These are phyloP conservation scores for Galemys pyrenaicus DNA, from an alignment of 2,113 vertebrate genomes.

Conservation along the genomic window DNA sequence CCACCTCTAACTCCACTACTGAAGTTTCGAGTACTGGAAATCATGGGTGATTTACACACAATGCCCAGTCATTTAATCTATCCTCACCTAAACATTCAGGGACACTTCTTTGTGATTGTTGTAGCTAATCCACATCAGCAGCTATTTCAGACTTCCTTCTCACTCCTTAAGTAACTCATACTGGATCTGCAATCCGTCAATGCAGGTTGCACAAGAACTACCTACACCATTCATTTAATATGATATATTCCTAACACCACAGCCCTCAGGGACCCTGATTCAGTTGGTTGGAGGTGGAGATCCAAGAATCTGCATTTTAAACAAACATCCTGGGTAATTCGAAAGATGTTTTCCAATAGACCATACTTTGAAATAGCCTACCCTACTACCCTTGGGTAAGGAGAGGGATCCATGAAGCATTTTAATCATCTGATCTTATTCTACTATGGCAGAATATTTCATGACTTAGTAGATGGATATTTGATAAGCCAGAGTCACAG, in stretches of 20 bases:
- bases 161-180: neutral
- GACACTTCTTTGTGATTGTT: neutral
- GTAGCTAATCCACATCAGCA: neutral
- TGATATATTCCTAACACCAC: neutral
- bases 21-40: neutral
- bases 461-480: neutral
- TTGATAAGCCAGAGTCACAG: neutral
- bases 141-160: neutral
- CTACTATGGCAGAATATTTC: neutral
- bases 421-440: neutral
- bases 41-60: neutral
- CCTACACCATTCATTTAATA: neutral
- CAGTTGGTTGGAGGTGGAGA: neutral
- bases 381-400: neutral
- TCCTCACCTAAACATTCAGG: neutral
- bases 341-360: neutral
- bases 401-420: neutral
- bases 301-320: neutral
- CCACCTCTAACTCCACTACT: neutral
- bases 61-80: neutral
- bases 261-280: neutral
- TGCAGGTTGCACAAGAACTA: neutral
- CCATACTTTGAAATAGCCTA: neutral
- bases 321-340: neutral
- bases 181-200: neutral